A percentile compares a stretch with the other conserved stretches of the same genome.
Conservation (phyloP, 1,140 invertebrate species). For the Aphelinus certus region DNA sequence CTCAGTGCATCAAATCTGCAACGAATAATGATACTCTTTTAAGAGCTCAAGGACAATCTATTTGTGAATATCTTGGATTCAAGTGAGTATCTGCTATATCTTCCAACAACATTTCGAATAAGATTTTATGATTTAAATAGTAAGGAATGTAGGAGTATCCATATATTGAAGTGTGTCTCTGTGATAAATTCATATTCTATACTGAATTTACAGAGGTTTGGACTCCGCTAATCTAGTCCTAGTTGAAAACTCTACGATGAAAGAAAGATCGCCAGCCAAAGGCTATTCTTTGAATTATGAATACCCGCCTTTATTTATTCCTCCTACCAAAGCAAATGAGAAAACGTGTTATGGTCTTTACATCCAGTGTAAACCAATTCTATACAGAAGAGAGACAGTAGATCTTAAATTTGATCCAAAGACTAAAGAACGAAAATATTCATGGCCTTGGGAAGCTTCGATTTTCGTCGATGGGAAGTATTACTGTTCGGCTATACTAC, state of each 20-base stretch:
- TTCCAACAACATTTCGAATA: too few relatives aligned
- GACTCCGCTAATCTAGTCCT: slow-evolving; percentile 35
- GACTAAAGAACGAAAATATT: slow-evolving; percentile 50
- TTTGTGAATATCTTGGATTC: slow-evolving; percentile 73
- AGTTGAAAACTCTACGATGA: slow-evolving; percentile 39
- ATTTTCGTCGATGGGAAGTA: slow-evolving; percentile 74
- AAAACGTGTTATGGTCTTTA: slow-evolving; percentile 42
- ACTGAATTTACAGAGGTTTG: slow-evolving; percentile 40
- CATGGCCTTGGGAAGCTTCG: slow-evolving; percentile 76
- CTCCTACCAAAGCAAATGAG: slow-evolving; percentile 14
- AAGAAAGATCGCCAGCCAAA: background rate
- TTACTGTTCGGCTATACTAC: slow-evolving; percentile 72
- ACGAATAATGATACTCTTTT: slow-evolving; percentile 50
- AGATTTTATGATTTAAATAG: too few relatives aligned
- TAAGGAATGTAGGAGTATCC: too few relatives aligned
- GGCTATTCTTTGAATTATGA: slow-evolving; percentile 4
- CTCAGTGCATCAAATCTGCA: slow-evolving; percentile 66
- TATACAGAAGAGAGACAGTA: slow-evolving; percentile 37
- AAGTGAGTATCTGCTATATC: slow-evolving; percentile 54
- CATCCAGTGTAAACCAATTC: slow-evolving; percentile 53
- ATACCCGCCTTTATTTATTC: slow-evolving; percentile 13
- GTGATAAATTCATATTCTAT: too few relatives aligned
- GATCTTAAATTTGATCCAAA: slow-evolving; percentile 40
- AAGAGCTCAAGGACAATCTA: slow-evolving; percentile 45
- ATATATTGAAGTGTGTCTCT: too few relatives aligned